Evolutionary conservation across 2,797 vertebrate genomes (phyloP).

Genomic region (Argentina silus): DNA sequence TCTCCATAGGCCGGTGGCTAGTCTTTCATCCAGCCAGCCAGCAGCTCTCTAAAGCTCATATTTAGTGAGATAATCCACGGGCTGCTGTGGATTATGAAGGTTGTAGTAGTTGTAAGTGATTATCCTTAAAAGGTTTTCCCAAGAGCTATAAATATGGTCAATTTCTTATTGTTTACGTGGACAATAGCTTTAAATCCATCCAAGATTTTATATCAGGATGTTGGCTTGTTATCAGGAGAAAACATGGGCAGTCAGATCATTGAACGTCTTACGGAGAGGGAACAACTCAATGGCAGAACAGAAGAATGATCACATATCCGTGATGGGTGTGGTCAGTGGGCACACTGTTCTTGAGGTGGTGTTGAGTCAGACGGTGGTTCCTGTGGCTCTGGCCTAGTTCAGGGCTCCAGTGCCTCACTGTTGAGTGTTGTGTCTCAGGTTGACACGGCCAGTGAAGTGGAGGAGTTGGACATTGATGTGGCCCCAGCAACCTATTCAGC

Average conservation of each 20-base stretch:
- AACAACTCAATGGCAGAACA: neutral
- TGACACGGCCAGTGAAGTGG: slow-evolving; percentile 98
- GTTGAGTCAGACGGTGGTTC: neutral
- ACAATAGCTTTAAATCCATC: slow-evolving; percentile 30
- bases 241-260: neutral
- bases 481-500: slow-evolving; percentile 83
- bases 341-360: neutral
- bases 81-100: slow-evolving; percentile 73
- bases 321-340: neutral
- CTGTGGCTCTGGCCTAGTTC: neutral
- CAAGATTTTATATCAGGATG: too few relatives aligned
- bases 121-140: slow-evolving; percentile 69
- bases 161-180: slow-evolving; percentile 30
- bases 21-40: slow-evolving; percentile 45
- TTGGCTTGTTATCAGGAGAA: neutral
- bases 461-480: slow-evolving; percentile 92
- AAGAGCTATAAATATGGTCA: slow-evolving; percentile 61
- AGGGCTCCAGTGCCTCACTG: slow-evolving; percentile 4
- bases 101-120: slow-evolving; percentile 76
- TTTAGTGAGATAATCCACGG: slow-evolving; percentile 75
- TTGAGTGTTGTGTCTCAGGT: slow-evolving; percentile 74
- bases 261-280: neutral
- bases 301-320: neutral
- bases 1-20: slow-evolving; percentile 31
- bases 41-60: slow-evolving; percentile 67